Evolutionary conservation across 92 coral and sea anemone species (phyloP).

Genomic region (Phymanthus crucifer): DNA sequence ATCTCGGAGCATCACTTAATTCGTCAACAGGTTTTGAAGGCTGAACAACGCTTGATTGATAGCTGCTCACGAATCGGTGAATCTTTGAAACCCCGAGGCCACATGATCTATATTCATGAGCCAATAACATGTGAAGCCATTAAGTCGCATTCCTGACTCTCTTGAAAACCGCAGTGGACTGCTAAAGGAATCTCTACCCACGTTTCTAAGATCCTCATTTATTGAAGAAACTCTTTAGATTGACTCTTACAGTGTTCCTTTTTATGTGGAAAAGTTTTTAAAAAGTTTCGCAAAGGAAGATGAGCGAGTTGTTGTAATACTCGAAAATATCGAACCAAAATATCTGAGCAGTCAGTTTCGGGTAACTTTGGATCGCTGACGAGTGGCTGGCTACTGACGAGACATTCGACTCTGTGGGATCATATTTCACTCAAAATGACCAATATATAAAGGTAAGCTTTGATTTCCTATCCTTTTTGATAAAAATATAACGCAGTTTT

Average conservation of each 20-base stretch:
- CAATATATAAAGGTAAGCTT: not conserved
- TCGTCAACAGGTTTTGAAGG: conserved; percentile 15
- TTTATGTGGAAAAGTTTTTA: not conserved
- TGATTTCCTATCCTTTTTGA: not conserved
- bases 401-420: not conserved
- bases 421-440: conserved; percentile 9
- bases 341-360: not conserved
- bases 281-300: not conserved
- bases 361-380: not conserved
- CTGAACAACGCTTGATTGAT: conserved; percentile 28
- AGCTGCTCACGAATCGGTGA: conserved; percentile 12
- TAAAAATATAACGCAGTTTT: not conserved
- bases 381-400: not conserved
- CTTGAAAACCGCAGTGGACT: conserved; percentile 6
- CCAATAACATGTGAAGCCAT: conserved; percentile 32
- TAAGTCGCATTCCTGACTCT: not conserved
- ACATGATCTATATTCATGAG: conserved; percentile 43
- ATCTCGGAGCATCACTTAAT: not conserved
- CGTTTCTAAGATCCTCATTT: not conserved
- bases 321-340: no score
- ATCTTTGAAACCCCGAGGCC: conserved; percentile 33
- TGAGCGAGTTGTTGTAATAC: not conserved
- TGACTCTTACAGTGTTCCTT: not conserved
- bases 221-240: not conserved
- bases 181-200: not conserved